Conservation (phyloP, 2,888 invertebrate species). For the Marasmarcha lunaedactyla region DNA sequence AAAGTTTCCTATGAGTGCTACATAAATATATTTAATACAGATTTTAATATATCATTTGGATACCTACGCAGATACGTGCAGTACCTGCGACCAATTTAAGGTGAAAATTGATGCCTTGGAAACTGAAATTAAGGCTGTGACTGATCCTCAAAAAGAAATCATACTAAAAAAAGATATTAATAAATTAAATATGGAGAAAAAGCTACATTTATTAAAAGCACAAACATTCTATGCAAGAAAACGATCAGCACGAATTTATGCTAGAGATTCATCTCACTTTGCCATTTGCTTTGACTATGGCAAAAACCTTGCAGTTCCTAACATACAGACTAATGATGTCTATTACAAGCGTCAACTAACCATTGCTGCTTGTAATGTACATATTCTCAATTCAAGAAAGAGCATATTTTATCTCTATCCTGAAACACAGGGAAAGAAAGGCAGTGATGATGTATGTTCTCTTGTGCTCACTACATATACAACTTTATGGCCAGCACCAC, state of each 20-base stretch:
- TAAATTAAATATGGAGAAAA: not conserved
- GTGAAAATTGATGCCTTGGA: not conserved
- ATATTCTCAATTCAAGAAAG: slow-evolving; percentile 13
- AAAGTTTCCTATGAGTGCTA: not conserved
- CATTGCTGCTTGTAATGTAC: slow-evolving; percentile 18
- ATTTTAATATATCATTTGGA: slow-evolving; percentile 1
- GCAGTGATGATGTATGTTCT: slow-evolving; percentile 18
- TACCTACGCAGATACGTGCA: not conserved
- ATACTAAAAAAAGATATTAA: not conserved
- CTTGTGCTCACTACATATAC: slow-evolving; percentile 10
- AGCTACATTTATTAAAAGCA: not conserved
- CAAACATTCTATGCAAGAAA: not conserved
- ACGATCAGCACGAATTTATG: not conserved
- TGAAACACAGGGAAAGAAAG: slow-evolving; percentile 10
- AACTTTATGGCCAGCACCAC: slow-evolving; percentile 13
- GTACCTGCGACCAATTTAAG: slow-evolving; percentile 1
- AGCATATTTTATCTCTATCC: slow-evolving; percentile 19
- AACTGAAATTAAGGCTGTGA: not conserved
- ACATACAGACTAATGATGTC: slow-evolving; percentile 15
- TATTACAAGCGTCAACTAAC: slow-evolving; percentile 19
- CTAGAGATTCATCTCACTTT: not conserved
- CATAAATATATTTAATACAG: not conserved
- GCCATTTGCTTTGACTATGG: slow-evolving; percentile 14
- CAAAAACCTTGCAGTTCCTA: slow-evolving; percentile 15
- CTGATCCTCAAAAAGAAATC: slow-evolving; percentile 3